Base-by-base conservation (phyloP, 2,888 invertebrate genomes). In the Agonopterix alstromeriana region DNA sequence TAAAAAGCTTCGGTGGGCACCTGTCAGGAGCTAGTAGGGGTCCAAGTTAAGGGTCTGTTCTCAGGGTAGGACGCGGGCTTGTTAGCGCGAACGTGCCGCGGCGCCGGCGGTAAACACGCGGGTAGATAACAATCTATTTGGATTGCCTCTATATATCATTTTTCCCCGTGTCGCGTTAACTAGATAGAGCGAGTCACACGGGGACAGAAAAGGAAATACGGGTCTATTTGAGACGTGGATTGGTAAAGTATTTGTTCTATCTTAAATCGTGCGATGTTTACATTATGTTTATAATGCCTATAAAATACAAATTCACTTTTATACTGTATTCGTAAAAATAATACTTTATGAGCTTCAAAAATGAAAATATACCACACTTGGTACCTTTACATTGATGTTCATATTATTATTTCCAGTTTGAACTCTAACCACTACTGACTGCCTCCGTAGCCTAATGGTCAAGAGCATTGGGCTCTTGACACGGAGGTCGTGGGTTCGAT, bases 91-190 rank as follows among this genome's bases (percentile, higher is more conserved):
- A 85, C 87, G 86, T 86, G 86, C 83, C 82, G 70, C 79, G 73
- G 69, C 77, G 76, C 73, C 78, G 73, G 80, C 80, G 80, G 87
- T 79, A 85, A 86, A 87, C 86, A 86, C 84, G 85, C 83, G 88
- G 84, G 85, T 83, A 82, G 89, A 89, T 89, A 89, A 88, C 89
- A 84, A 89, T 89, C 88, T 86, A 82, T 84, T 87, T 83, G 87
- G 82, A 89, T 89, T 89, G 89, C 84, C 84, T 83, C 86, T 88
- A 87, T 89, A 89, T 88, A 82, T 89, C 86, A 88, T 89, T 88
- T 88, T 87, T 86, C 82, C 82, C 76, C 73, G 75, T 71, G 77
- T 74, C 74, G 73, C 77, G 78, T 81, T 88, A 89, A 89, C 88
- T 89, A 84, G 87, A 85, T 81, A 79, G 74, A 82, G 79, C 77